phyloP scores from a whole-genome alignment of 2,797 vertebrate genomes.

The Crax fasciolata region DNA sequence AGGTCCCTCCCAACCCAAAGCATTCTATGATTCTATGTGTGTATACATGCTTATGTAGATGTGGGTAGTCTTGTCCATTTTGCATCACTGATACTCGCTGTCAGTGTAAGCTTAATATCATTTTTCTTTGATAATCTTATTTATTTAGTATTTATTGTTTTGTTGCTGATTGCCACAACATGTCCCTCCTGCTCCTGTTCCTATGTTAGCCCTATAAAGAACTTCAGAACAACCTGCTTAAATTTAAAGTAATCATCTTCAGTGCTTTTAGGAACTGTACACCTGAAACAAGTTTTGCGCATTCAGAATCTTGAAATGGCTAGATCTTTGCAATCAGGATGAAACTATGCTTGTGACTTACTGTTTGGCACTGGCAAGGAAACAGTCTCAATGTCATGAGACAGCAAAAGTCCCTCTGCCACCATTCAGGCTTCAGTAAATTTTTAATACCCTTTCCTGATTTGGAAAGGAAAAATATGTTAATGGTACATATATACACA shows the following conservation, averaged over 20 bases:
- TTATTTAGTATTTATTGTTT: neutral
- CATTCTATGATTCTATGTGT: too few relatives aligned
- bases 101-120: neutral
- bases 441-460: neutral
- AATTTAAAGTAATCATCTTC: neutral
- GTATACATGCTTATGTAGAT: neutral
- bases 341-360: neutral
- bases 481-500: neutral
- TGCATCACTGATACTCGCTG: neutral
- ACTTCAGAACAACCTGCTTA: neutral
- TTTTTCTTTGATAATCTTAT: neutral
- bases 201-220: neutral
- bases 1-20: too few relatives aligned
- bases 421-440: neutral
- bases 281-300: neutral
- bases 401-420: neutral
- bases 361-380: neutral
- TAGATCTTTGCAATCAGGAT: neutral
- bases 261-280: neutral
- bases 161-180: accelerated
- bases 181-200: neutral
- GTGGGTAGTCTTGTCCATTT: neutral
- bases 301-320: neutral
- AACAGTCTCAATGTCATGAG: neutral
- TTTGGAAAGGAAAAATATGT: neutral